Conservation (phyloP, 2,113 vertebrate genomes). For the Mobula hypostoma region DNA sequence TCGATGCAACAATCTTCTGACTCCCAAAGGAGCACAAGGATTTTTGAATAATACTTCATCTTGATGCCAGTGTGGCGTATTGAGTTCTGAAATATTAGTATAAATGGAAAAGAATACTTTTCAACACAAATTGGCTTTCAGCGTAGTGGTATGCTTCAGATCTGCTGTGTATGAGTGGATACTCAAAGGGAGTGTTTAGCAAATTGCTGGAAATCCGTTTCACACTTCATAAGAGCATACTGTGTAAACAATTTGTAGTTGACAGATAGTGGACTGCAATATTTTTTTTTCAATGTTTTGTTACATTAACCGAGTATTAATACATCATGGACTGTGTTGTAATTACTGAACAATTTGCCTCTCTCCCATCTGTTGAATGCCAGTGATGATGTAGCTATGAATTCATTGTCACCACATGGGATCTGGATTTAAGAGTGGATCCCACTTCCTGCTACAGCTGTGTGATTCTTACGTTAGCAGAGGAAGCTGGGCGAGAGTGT, state of each 20-base stretch:
- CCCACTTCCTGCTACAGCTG: not conserved
- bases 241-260: constrained; percentile 26
- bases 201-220: constrained; percentile 30
- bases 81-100: not conserved
- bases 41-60: not conserved
- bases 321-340: not conserved
- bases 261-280: not conserved
- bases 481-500: too few relatives aligned
- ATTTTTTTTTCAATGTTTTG: not conserved
- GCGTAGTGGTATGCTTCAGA: not conserved
- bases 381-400: not conserved
- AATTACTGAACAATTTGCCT: constrained; percentile 1
- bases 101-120: not conserved
- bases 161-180: not conserved
- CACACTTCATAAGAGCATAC: not conserved
- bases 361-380: not conserved
- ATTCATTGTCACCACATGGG: too few relatives aligned
- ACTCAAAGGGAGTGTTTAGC: constrained; percentile 25
- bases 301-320: constrained; percentile 19
- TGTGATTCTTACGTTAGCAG: not conserved
- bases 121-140: constrained; percentile 8
- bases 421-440: not conserved
- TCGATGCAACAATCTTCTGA: not conserved
- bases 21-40: not conserved
- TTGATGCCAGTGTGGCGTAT: not conserved